Evolutionary conservation across 1,140 invertebrate species (phyloP), one percentile per base, ranked within the genome.

Genomic region (Panonychus citri): DNA sequence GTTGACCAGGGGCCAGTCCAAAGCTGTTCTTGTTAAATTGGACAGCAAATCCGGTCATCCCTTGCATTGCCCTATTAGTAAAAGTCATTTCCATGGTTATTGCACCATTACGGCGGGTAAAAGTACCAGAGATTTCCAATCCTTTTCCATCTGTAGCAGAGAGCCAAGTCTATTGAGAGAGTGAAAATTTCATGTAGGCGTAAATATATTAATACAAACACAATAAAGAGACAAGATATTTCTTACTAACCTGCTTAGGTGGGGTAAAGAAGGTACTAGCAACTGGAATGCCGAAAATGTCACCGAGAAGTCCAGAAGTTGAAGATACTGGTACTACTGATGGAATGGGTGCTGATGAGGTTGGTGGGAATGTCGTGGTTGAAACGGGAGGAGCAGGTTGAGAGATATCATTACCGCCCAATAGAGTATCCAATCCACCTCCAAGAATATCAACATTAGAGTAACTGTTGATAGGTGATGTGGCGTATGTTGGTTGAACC

Each of bases 11-110:
- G 61, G 81, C 77, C 52, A 98, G 67, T 40, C 91, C 94, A 73
- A 98, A 98, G 71, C 90, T 94, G 71, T 98, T 99, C 73, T 96
- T 97, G 70, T 98, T 99, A 60, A 99, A 80, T 67, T 98, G 94
- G 68, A 98, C 86, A 28, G 93, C 94, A 74, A 98, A 97, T 10
- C 79, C 82, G 62, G 74, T 78, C 85, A 98, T 94, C 17, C 89
- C 81, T 66, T 96, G 90, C 88, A 98, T 94, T 2, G 94, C 91
- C 73, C 90, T 91, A 70, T 99, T 99, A 40, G 80, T 85, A 63
- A 97, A 82, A 1, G 84, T 91, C 77, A 99, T 80, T 64, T 98
- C 94, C 87, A 98, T 96, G 56, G 77, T 79, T 39, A 95, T 81
- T 69, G 84, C 81, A 5, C 83, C 85, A 66, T 78, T 81, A 63